These are phyloP conservation scores for Chascanopsetta lugubris DNA, from an alignment of 2,113 vertebrate genomes.

Conservation along the genomic window DNA sequence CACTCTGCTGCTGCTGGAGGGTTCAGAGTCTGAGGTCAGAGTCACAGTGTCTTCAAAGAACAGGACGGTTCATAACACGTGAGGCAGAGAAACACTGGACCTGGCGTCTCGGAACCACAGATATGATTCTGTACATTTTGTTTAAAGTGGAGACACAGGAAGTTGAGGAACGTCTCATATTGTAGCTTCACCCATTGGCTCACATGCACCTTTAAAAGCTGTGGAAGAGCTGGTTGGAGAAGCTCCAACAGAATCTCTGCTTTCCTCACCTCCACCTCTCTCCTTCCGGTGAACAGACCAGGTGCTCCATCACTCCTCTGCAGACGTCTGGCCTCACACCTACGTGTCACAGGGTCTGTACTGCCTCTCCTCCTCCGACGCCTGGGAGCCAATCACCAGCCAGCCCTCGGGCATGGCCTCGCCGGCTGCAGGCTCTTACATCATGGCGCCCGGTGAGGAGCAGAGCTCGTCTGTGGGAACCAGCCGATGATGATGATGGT, in stretches of 20 bases:
- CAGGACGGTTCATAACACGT: no score
- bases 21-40: neutral
- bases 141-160: no score
- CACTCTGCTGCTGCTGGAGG: neutral
- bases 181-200: no score
- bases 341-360: constrained; percentile 98
- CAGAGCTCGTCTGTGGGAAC: neutral
- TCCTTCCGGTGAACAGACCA: constrained; percentile 77
- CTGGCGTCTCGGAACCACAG: no score
- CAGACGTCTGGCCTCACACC: constrained; percentile 95
- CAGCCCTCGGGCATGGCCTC: constrained; percentile 94
- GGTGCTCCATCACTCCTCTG: constrained; percentile 85
- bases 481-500: no score
- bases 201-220: no score
- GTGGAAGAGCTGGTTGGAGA: no score
- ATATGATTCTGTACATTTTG: no score
- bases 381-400: constrained; percentile 93
- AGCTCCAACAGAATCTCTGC: no score
- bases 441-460: constrained; percentile 71
- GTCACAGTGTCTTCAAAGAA: no score
- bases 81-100: no score
- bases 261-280: constrained; percentile 1
- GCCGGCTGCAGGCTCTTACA: constrained; percentile 90
- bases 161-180: no score
- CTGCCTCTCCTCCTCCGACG: constrained; percentile 94